Percentiles rank a stretch among this genome's conserved stretches.
phyloP scores from a whole-genome alignment of 53 echinoderm and acorn worm genomes.

The Luidia sarsii region DNA sequence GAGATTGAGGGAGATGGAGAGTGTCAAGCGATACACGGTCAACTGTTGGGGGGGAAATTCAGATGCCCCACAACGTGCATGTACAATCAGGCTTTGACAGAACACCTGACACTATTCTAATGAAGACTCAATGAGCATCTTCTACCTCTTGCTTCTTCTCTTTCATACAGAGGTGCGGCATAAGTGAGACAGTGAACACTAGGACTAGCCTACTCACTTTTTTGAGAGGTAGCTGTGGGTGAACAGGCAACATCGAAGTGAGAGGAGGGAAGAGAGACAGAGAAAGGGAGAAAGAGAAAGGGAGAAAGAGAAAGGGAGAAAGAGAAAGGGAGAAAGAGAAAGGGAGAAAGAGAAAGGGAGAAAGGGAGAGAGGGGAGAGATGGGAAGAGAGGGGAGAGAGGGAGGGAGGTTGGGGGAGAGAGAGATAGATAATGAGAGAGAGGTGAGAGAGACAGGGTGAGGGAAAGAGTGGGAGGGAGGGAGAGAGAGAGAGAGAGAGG shows the following conservation, averaged over 20 bases:
- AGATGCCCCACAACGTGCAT: no score
- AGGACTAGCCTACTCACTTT: conserved; percentile 26
- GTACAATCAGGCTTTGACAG: no score
- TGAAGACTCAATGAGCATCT: no score
- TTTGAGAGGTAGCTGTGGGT: conserved; percentile 54
- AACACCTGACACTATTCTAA: no score
- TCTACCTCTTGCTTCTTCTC: no score
- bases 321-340: neutral
- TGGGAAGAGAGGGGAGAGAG: neutral
- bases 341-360: no score
- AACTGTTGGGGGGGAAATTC: no score
- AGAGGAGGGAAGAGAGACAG: conserved; percentile 8
- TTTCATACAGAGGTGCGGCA: no score
- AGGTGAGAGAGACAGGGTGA: no score
- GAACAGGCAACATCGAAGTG: neutral
- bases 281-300: neutral
- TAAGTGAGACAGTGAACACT: neutral
- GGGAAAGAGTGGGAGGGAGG: neutral
- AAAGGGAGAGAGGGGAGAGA: no score
- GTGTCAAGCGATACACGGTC: no score
- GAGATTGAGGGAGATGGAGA: no score
- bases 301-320: conserved; percentile 10
- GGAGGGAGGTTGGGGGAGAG: neutral
- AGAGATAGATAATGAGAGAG: neutral
- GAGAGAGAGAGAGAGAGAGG: neutral